These are phyloP conservation scores for Thalassarche chlororhynchos DNA, from an alignment of 2,113 vertebrate genomes.

Conservation along the genomic window DNA sequence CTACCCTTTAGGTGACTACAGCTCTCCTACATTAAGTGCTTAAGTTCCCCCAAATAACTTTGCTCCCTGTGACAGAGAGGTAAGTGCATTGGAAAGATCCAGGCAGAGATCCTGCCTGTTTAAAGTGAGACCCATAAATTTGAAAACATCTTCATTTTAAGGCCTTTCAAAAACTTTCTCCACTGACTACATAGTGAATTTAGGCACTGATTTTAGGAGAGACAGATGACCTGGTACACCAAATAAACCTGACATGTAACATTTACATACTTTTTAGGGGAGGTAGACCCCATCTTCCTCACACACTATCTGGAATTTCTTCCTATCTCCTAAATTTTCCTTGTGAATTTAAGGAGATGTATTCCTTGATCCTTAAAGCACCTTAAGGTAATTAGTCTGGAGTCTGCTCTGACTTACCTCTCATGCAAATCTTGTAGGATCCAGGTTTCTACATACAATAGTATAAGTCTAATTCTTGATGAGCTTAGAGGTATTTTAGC, in stretches of 20 bases:
- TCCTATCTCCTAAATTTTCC: not conserved
- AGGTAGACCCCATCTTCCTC: not conserved
- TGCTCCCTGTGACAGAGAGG: not conserved
- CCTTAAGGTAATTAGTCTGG: not conserved
- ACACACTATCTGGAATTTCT: not conserved
- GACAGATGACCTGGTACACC: not conserved
- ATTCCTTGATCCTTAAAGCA: not conserved
- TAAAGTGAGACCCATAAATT: not conserved
- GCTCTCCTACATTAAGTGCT: not conserved
- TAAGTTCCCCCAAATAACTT: not conserved
- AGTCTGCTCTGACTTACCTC: not conserved
- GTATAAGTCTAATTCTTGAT: not conserved
- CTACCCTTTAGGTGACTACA: not conserved
- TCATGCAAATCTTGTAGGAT: not conserved
- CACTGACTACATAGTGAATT: not conserved
- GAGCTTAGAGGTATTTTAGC: not conserved
- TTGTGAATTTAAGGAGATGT: not conserved
- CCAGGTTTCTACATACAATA: not conserved
- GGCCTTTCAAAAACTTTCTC: not conserved
- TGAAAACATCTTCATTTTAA: not conserved
- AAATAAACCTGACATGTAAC: not conserved
- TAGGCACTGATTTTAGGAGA: not conserved
- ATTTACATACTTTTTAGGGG: not conserved
- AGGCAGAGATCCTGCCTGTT: not conserved
- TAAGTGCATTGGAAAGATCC: not conserved